Evolutionary conservation across 2,113 vertebrate genomes (phyloP), one percentile per base, ranked within the genome.

Genomic region (Chloroceryle aenea): DNA sequence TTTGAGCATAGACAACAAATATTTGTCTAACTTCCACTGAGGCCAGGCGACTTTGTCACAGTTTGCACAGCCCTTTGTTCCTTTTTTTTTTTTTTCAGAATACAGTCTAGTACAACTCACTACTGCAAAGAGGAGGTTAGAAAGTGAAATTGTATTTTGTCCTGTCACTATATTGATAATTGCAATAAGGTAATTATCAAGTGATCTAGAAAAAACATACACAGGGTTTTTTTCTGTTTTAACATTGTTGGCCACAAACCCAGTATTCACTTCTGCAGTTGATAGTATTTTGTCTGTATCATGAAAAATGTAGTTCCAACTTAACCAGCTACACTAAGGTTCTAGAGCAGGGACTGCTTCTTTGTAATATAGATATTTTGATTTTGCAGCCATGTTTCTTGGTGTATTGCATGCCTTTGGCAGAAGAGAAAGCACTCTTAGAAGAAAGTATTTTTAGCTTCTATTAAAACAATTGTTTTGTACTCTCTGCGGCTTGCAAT

Each of bases 381-480:
- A 56, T 81, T 71, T 56, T 89, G 64, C 20, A 36, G 34, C 74
- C 29, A 30, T 74, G 38, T 74, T 95, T 87, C 50, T 73, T 22
- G 16, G 56, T 63, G 64, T 81, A 47, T 77, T 71, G n/a, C 21
- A 27, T 63, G 32, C 9, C n/a, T 92, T 90, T 92, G 89, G 87
- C 94, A 94, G 78, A 79, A 75, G 36, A 73, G 40, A 56, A 79
- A 32, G 47, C 2, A 1, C 23, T 61, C 53, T 36, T 78, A 75
- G 23, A 87, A 72, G 25, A 18, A 55, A 34, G 15, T 95, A 89
- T 95, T 95, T 95, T 94, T 94, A 95, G 40, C 53, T 75, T 27
- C 83, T 20, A 18, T 62, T 85, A 79, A 61, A 89, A 61, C 69
- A 87, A 58, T 69, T 64, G 42, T 66, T 88, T 71, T 89, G 22